phyloP scores from a whole-genome alignment of 2,797 vertebrate genomes.

The Rhabdomys pumilio region DNA sequence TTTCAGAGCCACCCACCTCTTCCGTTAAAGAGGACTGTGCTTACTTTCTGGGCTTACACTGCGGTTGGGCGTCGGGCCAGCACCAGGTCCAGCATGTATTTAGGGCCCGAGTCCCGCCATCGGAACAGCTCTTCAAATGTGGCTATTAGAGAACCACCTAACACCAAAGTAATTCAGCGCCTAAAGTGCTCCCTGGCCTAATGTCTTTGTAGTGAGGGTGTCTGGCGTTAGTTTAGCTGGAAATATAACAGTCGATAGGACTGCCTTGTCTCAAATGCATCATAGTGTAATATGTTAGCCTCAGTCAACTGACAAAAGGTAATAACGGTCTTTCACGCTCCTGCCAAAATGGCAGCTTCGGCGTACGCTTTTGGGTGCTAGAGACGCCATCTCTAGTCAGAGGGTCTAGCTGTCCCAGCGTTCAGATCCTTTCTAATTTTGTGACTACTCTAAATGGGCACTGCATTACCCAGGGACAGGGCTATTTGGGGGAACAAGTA shows the following conservation, averaged over 20 bases:
- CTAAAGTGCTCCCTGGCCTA: neutral
- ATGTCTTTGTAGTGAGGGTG: neutral
- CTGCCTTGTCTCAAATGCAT: neutral
- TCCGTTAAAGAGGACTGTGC: neutral
- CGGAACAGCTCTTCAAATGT: no score
- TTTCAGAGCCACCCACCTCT: slow-evolving; percentile 72
- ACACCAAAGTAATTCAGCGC: neutral
- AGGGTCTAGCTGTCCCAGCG: no score
- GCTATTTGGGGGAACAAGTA: neutral
- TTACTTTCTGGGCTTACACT: neutral
- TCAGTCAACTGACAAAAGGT: neutral
- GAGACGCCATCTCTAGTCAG: neutral
- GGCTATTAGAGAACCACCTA: neutral
- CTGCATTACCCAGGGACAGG: neutral
- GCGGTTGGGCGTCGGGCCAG: no score
- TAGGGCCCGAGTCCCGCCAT: neutral
- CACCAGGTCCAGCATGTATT: neutral
- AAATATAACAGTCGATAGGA: neutral
- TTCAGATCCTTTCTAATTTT: neutral
- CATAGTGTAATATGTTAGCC: neutral
- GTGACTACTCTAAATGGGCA: neutral
- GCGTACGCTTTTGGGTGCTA: no score
- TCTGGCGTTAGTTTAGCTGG: neutral
- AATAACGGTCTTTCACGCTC: neutral
- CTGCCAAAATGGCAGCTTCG: neutral